Conservation (phyloP, 2,888 invertebrate genomes). For the Hedychridium roseum region DNA sequence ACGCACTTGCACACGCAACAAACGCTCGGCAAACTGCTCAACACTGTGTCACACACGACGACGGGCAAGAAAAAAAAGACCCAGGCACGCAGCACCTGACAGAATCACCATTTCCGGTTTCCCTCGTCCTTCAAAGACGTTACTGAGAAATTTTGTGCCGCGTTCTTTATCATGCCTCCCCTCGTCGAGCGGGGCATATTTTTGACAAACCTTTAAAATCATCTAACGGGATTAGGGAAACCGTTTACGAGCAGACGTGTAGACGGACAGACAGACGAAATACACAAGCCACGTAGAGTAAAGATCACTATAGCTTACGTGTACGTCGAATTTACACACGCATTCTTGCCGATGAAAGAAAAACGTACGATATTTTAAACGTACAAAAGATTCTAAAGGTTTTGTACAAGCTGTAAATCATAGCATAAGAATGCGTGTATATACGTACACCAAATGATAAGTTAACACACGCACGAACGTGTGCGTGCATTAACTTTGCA, state of each 20-base stretch:
- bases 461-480: slow-evolving; percentile 23
- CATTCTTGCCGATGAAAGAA: slow-evolving; percentile 5
- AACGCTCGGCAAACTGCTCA: slow-evolving; percentile 28
- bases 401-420: no score
- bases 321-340: slow-evolving; percentile 36
- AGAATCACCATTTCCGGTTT: no score
- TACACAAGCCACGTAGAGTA: slow-evolving; percentile 48
- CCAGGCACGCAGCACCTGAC: no score
- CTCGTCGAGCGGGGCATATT: no score
- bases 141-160: no score
- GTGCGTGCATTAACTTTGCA: slow-evolving; percentile 26
- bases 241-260: slow-evolving; percentile 28
- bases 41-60: slow-evolving; percentile 32
- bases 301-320: slow-evolving; percentile 26
- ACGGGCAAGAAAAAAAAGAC: slow-evolving; percentile 34
- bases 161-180: no score
- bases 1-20: slow-evolving; percentile 36
- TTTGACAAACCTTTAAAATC: no score
- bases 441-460: slow-evolving; percentile 32
- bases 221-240: slow-evolving; percentile 25
- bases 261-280: slow-evolving; percentile 46
- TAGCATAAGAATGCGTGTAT: slow-evolving; percentile 44
- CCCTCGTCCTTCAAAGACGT: no score
- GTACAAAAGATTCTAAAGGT: slow-evolving; percentile 31
- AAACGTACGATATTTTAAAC: slow-evolving; percentile 7